Conservation (phyloP, 2,113 vertebrate species). For the Rhipidura dahli region DNA sequence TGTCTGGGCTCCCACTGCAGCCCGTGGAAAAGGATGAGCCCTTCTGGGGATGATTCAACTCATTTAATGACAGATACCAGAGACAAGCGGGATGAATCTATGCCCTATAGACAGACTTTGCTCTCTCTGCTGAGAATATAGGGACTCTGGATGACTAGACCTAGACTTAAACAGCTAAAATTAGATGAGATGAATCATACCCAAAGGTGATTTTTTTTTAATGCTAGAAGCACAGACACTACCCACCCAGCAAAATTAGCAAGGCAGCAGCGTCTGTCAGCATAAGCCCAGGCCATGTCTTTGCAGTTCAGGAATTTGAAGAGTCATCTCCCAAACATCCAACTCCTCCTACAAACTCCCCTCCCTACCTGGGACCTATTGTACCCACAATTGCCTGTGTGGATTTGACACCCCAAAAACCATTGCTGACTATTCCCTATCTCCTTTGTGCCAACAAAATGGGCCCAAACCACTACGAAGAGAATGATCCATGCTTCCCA, state of each 20-base stretch:
- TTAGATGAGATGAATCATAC: slow-evolving; percentile 32
- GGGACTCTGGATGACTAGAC: not conserved
- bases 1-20: not conserved
- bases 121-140: not conserved
- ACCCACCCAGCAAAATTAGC: not conserved
- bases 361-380: not conserved
- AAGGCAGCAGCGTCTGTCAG: not conserved
- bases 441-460: not conserved
- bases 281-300: not conserved
- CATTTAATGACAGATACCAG: not conserved
- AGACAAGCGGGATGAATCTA: not conserved
- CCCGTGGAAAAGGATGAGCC: not conserved
- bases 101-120: not conserved
- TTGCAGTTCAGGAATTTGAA: slow-evolving; percentile 3
- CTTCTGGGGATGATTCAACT: not conserved
- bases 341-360: not conserved
- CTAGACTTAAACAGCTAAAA: not conserved
- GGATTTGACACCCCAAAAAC: not conserved
- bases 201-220: not conserved
- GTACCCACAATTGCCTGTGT: not conserved
- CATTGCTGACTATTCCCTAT: not conserved
- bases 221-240: not conserved
- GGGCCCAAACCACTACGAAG: not conserved
- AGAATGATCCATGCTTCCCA: not conserved
- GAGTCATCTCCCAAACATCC: not conserved